Evolutionary conservation across 2,113 vertebrate genomes (phyloP).

Genomic region (Heloderma charlesbogerti): DNA sequence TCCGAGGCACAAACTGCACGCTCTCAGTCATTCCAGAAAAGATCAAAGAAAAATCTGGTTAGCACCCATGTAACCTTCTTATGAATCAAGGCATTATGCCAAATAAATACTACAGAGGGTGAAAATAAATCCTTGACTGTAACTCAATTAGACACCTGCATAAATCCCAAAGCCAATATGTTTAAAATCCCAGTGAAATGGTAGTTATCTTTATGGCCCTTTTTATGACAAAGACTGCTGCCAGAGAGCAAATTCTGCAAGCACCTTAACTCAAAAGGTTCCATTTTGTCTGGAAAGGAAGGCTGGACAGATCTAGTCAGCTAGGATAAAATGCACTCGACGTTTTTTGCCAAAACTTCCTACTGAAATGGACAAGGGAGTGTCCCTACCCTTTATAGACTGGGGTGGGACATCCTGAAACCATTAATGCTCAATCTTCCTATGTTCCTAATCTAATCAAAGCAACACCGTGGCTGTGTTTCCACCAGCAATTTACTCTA

Average conservation of each 20-base stretch:
- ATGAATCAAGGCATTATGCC: constrained; percentile 45
- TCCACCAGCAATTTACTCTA: no score
- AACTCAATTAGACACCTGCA: constrained; percentile 9
- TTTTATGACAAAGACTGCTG: neutral
- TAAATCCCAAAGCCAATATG: constrained; percentile 1
- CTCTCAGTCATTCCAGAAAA: constrained; percentile 42
- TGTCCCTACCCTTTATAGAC: neutral
- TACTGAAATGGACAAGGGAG: neutral
- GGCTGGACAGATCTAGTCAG: neutral
- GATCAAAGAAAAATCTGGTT: constrained; percentile 30
- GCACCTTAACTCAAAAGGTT: neutral
- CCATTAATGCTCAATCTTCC: neutral
- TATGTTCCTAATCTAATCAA: no score
- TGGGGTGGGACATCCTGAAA: neutral
- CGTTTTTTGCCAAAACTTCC: neutral
- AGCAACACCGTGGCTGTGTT: no score
- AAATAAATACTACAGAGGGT: neutral
- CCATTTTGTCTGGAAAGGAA: neutral
- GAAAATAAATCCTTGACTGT: constrained; percentile 23
- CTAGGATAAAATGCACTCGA: neutral
- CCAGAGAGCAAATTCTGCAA: neutral
- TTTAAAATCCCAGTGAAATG: neutral
- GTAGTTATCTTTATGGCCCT: neutral
- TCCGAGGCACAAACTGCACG: neutral
- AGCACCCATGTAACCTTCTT: constrained; percentile 42